Evolutionary conservation across 2,888 invertebrate species (phyloP).

Genomic region (Aphidoletes aphidimyza): DNA sequence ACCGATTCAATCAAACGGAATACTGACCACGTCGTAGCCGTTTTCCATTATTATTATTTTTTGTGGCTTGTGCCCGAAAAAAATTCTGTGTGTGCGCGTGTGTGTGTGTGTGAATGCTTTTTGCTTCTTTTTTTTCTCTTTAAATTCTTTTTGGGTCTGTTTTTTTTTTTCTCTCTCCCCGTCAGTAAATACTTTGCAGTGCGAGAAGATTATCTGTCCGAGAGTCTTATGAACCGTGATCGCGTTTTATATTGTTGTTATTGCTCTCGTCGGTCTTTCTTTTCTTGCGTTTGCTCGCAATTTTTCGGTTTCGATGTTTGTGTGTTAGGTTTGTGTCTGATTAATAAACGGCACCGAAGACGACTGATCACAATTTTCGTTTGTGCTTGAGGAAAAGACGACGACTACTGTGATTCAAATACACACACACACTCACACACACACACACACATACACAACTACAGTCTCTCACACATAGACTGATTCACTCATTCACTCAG

Average conservation of each 20-base stretch:
- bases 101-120: too few species aligned
- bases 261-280: background rate
- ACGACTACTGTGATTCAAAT: conserved; percentile 19
- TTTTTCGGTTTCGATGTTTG: background rate
- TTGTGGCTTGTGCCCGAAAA: background rate
- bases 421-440: too few species aligned
- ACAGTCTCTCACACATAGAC: too few species aligned
- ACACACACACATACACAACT: too few species aligned
- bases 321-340: conserved; percentile 47
- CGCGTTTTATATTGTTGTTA: background rate
- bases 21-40: too few species aligned
- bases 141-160: too few species aligned
- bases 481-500: too few species aligned
- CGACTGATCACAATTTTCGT: conserved; percentile 53
- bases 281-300: background rate
- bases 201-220: background rate
- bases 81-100: too few species aligned
- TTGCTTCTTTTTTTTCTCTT: too few species aligned
- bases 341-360: conserved; percentile 52
- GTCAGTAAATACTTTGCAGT: background rate
- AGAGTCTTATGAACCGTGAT: background rate
- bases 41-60: too few species aligned
- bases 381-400: conserved; percentile 51
- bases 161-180: too few species aligned
- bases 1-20: background rate